Conservation (phyloP, 2,888 invertebrate genomes). For the Ochropleura leucogaster region DNA sequence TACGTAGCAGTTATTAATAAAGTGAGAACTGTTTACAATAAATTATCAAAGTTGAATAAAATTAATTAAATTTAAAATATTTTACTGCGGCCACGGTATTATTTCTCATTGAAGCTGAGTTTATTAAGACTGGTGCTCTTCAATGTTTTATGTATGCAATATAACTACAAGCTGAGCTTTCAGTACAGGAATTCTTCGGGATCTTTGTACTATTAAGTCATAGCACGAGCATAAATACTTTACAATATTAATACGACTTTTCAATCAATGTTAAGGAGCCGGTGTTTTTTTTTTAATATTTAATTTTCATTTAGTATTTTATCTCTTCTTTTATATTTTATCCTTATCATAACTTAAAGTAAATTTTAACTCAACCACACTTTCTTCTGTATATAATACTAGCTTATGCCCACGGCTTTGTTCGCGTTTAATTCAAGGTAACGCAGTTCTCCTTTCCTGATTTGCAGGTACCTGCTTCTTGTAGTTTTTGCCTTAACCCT, state of each 20-base stretch:
- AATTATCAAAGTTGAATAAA: conserved; percentile 50
- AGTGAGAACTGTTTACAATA: conserved; percentile 33
- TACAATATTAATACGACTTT: not conserved
- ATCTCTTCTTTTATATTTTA: too few species aligned
- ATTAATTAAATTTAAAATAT: conserved; percentile 41
- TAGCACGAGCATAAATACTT: not conserved
- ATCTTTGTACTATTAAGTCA: not conserved
- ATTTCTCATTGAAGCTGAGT: conserved; percentile 33
- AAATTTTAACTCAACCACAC: too few species aligned
- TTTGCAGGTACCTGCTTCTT: too few species aligned
- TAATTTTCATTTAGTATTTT: too few species aligned
- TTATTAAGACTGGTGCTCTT: conserved; percentile 49
- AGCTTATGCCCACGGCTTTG: too few species aligned
- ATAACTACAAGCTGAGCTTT: conserved; percentile 10
- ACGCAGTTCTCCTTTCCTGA: too few species aligned
- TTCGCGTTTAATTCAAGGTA: too few species aligned
- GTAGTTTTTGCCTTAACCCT: too few species aligned
- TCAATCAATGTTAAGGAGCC: not conserved
- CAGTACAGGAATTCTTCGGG: not conserved
- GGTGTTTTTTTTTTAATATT: not conserved
- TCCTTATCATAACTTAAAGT: too few species aligned
- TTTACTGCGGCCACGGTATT: conserved; percentile 27
- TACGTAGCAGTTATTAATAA: conserved; percentile 17
- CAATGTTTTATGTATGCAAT: conserved; percentile 31
- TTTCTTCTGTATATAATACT: too few species aligned